Base-by-base conservation (phyloP, 2,888 invertebrate species). In the Andrena praecox region DNA sequence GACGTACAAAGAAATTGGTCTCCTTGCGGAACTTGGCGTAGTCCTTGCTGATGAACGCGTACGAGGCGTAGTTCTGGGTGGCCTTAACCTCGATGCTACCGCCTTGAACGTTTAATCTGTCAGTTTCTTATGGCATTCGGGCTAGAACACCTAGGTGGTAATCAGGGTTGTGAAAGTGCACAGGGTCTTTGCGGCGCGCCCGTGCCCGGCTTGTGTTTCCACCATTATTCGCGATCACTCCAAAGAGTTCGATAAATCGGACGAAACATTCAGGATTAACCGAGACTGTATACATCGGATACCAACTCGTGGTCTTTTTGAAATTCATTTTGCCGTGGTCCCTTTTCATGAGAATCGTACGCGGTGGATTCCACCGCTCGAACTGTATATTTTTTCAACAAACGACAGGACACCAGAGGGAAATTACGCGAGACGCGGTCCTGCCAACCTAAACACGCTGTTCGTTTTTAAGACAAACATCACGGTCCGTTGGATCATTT, bases 21-120 rank as follows among this genome's bases (percentile, higher is more conserved):
- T 95, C 95, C 90, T 95, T 95, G 27, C 95, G 94, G 68, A 95
- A 92, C 89, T 95, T 95, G 6, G 95, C 95, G 85, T 95, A 95
- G 83, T 95, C 95, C 90, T 95, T 95, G 89, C 95, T 95, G 69
- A 95, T 94, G 59, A 94, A 94, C 24, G 95, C 95, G 86, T 94
- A 94, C 27, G 94, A 93, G 27, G 95, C 95, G 87, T 94, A 95
- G 87, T 95, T 94, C 66, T 95, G 94, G 80, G 94, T 92, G 60
- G 95, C 94, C 86, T 95, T 94, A n/a, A 95, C 95, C 91, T 95
- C 95, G 84, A 95, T 95, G 59, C 94, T 94, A 77, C 95, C 95
- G 93, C 95, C 95, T 95, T 87, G 77, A 89, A 90, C 69, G 81
- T 88, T 87, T 80, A 87, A 88, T 87, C 84, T 69, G 85, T 88